Base-by-base conservation (phyloP, 1,140 invertebrate species). In the Heliconius hermathena region DNA sequence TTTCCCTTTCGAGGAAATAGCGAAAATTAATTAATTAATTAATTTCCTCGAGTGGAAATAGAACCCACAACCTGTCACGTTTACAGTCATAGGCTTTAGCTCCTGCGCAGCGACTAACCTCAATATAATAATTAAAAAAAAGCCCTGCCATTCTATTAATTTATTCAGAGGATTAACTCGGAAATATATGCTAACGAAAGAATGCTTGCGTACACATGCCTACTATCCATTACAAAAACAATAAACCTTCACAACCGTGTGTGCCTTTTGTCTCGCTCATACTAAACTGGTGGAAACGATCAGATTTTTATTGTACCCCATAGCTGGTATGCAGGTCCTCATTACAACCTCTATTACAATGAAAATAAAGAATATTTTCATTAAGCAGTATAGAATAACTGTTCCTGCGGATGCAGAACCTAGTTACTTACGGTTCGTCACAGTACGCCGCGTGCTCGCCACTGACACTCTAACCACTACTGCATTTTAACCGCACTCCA, bases 251-350 rank as follows among this genome's bases (percentile, higher is more conserved):
- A 82, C 16, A 80, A 66, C 80, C 79, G 74, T 83, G 82, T 83
- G 85, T 85, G 85, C 88, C 86, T 87, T 79, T 79, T 83, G 80
- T 77, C 66, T 74, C 76, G 76, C 80, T 82, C 83, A 88, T 88
- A 87, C 83, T 88, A 84, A 86, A 86, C 77, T 81, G 82, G 87
- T 89, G 91, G 91, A 89, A 90, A 85, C 80, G 82, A 84, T 88
- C 84, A 84, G 86, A 90, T 90, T 89, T 89, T 89, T 83, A 92
- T 91, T 89, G 82, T 77, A 82, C 75, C 81, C 83, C 82, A 78
- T 82, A 81, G 75, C 74, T 79, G 54, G 70, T 29, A 26, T 1
- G 4, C 49, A 49, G 49, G 33, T 71, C 72, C 70, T 76, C 82
- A 81, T 81, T 33, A 81, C 70, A 70, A 52, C 38, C 78, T 83